A percentile compares a stretch with the other conserved stretches of the same genome.
These are phyloP conservation scores for Salvator merianae DNA, from an alignment of 2,113 vertebrate species.

Conservation along the genomic window DNA sequence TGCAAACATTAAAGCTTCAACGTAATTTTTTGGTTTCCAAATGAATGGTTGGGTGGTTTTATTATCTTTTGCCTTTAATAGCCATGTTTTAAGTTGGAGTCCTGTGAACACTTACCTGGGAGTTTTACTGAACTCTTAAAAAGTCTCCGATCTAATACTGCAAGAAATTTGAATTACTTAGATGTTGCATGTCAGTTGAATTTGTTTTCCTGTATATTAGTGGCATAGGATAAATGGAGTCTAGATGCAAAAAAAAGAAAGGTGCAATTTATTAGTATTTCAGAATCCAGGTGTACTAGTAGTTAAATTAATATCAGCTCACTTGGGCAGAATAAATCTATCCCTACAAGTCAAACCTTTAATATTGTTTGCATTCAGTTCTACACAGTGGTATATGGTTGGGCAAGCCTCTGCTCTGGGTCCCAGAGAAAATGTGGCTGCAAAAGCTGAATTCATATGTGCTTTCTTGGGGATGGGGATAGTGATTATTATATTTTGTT, in stretches of 20 bases:
- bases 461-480: background rate
- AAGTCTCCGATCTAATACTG: too few species aligned
- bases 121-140: too few species aligned
- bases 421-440: background rate
- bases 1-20: too few species aligned
- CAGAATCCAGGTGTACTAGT: background rate
- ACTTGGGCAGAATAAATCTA: background rate
- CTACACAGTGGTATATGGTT: too few species aligned
- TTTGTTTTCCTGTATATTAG: background rate
- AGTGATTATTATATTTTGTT: too few species aligned
- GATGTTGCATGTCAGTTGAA: too few species aligned
- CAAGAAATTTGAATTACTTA: too few species aligned
- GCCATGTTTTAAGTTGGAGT: too few species aligned
- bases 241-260: background rate
- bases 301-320: background rate
- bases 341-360: background rate
- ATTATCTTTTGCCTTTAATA: too few species aligned
- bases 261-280: background rate
- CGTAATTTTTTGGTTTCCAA: too few species aligned
- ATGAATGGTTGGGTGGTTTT: too few species aligned
- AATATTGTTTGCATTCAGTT: background rate
- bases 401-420: background rate
- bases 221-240: background rate
- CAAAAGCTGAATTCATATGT: background rate
- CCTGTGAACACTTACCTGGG: too few species aligned